Evolutionary conservation across 2,888 invertebrate species (phyloP), one percentile per base, ranked within the genome.

Genomic region (Anticlea derivata): DNA sequence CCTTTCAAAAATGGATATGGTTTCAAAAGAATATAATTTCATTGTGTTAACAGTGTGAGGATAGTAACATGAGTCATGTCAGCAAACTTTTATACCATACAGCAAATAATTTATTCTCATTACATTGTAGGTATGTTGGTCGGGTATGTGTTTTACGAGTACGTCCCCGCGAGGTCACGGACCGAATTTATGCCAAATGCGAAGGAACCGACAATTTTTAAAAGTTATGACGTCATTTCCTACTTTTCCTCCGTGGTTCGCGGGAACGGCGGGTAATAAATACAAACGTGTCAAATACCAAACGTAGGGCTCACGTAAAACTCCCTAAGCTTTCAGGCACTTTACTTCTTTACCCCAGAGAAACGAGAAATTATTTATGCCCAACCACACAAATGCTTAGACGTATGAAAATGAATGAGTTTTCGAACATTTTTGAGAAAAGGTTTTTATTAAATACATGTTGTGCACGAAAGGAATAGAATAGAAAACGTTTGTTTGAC

Each of bases 211-310:
- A 31, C 48, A 48, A 53, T 73, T 66, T 65, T 71, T 66, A 51
- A 64, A 68, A 73, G 63, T 73, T 73, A 68, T 66, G 63, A 61
- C 63, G 60, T 54, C 58, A 65, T 68, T 63, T 66, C 66, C 68
- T 41, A 24, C 20, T 30, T 39, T 45, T 33, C 50, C 45, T 34
- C 20, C 24, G 31, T 20, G 8, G 35, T 34, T 26, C 24, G 31
- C 22, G 8, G 35, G 31, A 37, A 38, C 35, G 47, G 26, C 12
- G 29, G 17, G 33, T 29, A 29, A 48, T 53, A 48, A 44, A 53
- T 53, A 48, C 27, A 43, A 39, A 34, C 27, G 38, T 53, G 48
- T 52, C 52, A 47, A 52, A 47, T 43, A 47, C 47, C 34, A 34
- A 43, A 34, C 39, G 22, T 39, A 38, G 26, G 7, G 10, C 10